A percentile compares a stretch with the other conserved stretches of the same genome.
Evolutionary conservation across 2,888 invertebrate species (phyloP).

Genomic region (Orgyia antiqua): DNA sequence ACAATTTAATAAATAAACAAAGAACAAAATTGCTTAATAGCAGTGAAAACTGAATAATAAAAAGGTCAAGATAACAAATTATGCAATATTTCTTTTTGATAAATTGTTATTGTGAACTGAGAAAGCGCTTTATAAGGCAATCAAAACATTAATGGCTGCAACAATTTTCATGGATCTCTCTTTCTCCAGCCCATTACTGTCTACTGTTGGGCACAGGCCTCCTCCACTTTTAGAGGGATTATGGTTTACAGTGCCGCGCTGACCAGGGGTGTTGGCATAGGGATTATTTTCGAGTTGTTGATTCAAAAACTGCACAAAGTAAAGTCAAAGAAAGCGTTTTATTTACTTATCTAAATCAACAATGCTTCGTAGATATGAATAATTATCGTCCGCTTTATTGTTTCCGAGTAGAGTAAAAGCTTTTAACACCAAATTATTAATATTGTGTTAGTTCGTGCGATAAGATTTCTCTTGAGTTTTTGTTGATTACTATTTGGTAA

Average conservation of each 20-base stretch:
- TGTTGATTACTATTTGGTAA: too few relatives aligned
- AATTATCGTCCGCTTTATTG: slow-evolving; percentile 12
- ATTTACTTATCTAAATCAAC: slow-evolving; percentile 1
- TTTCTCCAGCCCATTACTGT: too few relatives aligned
- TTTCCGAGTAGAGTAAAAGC: slow-evolving; percentile 6
- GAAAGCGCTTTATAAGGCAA: background rate
- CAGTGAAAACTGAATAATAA: slow-evolving; percentile 12
- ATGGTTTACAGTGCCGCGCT: too few relatives aligned
- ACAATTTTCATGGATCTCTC: too few relatives aligned
- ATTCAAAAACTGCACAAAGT: too few relatives aligned
- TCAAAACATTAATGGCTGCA: too few relatives aligned
- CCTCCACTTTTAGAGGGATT: too few relatives aligned
- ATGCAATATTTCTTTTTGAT: slow-evolving; percentile 13
- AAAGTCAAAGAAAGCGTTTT: too few relatives aligned
- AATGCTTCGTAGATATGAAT: slow-evolving; percentile 8
- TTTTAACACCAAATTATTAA: slow-evolving; percentile 9
- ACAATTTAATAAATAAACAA: slow-evolving; percentile 5
- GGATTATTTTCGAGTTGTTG: too few relatives aligned
- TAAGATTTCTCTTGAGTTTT: too few relatives aligned
- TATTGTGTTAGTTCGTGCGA: background rate
- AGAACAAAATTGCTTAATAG: slow-evolving; percentile 10
- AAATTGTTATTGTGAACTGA: background rate
- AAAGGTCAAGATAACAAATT: slow-evolving; percentile 16
- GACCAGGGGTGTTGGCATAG: too few relatives aligned
- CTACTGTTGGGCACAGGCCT: too few relatives aligned